A percentile compares a stretch with the other conserved stretches of the same genome.
Conservation (phyloP, 2,113 vertebrate genomes). For the Naja naja region DNA sequence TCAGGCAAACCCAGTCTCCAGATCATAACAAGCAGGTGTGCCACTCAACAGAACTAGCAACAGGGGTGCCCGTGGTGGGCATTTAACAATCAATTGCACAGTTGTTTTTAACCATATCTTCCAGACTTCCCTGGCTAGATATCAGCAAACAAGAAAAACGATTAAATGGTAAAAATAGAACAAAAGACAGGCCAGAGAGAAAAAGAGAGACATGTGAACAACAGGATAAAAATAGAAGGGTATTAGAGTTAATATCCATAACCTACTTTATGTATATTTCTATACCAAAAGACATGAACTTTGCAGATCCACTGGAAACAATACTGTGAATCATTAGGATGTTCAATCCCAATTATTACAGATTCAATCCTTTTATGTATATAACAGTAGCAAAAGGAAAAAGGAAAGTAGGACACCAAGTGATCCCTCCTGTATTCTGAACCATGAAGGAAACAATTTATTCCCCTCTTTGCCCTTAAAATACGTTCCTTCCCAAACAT, state of each 20-base stretch:
- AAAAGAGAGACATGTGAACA: not conserved
- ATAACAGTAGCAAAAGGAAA: not conserved
- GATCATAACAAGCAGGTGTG: not conserved
- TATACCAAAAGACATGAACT: not conserved
- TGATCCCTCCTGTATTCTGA: not conserved
- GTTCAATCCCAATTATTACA: not conserved
- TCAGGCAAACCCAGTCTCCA: not conserved
- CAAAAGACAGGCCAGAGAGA: not conserved
- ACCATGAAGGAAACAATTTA: not conserved
- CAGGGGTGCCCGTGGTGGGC: not conserved
- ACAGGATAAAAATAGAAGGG: not conserved
- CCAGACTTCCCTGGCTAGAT: not conserved
- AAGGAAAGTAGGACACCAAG: not conserved
- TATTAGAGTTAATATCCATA: not conserved
- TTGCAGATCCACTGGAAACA: not conserved
- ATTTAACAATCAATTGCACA: not conserved
- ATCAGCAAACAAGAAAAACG: not conserved
- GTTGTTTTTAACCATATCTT: not conserved
- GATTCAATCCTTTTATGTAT: not conserved
- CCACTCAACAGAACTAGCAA: not conserved
- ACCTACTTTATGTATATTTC: not conserved
- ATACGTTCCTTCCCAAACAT: not conserved
- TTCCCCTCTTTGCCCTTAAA: not conserved
- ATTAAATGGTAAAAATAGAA: not conserved
- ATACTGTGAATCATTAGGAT: not conserved